Percentiles rank a stretch among this genome's conserved stretches.
These are phyloP conservation scores for Andricus grossulariae DNA, from an alignment of 1,140 invertebrate genomes.

Conservation along the genomic window DNA sequence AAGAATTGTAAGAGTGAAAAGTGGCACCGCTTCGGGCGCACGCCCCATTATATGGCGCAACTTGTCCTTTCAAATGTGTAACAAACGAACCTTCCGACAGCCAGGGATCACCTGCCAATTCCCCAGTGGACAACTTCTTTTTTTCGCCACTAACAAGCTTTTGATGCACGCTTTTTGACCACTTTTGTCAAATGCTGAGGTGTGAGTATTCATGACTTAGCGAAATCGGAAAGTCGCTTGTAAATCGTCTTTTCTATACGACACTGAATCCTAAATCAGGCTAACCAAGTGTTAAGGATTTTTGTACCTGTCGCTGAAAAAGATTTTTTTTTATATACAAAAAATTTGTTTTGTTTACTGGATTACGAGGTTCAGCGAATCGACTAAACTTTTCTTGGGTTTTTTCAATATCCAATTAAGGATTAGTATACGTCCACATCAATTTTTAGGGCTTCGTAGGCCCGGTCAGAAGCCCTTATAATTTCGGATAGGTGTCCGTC, in stretches of 20 bases:
- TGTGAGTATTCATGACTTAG: not conserved
- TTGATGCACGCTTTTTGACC: constrained; percentile 47
- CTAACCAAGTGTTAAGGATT: not conserved
- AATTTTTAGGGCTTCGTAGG: no score
- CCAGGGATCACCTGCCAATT: constrained; percentile 39
- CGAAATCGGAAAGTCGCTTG: constrained; percentile 16
- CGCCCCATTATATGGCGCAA: constrained; percentile 49
- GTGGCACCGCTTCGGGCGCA: constrained; percentile 21
- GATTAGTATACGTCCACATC: no score
- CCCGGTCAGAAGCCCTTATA: no score
- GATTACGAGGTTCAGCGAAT: no score
- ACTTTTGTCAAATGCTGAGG: not conserved
- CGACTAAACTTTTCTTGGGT: no score
- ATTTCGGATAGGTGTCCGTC: no score
- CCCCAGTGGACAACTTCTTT: constrained; percentile 40
- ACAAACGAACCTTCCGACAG: constrained; percentile 47
- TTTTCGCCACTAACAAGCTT: constrained; percentile 54
- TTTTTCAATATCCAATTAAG: no score
- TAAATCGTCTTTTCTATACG: constrained; percentile 3
- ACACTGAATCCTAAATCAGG: not conserved
- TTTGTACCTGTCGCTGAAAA: constrained; percentile 10
- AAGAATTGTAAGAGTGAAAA: constrained; percentile 10
- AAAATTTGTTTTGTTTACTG: not conserved
- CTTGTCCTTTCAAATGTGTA: constrained; percentile 51
- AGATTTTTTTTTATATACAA: not conserved